Base-by-base conservation (phyloP, 2,888 invertebrate species). In the Lithophane socia region DNA sequence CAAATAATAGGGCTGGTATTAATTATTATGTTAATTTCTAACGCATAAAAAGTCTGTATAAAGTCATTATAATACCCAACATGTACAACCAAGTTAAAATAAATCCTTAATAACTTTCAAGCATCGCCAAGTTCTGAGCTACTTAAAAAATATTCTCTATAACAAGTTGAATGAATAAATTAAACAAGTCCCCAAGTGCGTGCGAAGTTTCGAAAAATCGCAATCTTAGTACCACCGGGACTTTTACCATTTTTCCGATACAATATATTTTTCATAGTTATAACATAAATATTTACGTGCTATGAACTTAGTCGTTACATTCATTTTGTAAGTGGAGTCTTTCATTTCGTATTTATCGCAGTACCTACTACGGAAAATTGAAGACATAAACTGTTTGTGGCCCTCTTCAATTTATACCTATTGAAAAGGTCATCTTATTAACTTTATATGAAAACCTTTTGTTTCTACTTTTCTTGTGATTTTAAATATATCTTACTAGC, bases 121-220 rank as follows among this genome's bases (percentile, higher is more conserved):
- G 47, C 42, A 24, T 21, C 58, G 9, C n/a, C 47, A 84, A 84
- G 29, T 75, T 29, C 49, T 24, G 37, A 54, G 61, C 64, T 64
- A 84, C 72, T 80, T 84, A 63, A 75, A 72, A 71, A n/a, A 80
- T 37, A 47, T 54, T 68, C 52, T 54, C 52, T 66, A 56, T 52
- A 54, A 73, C 60, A 81, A 85, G 61, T 82, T 82, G 42, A 64
- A 84, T 84, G 73, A 84, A 84, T 85, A 84, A 86, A 82, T 82
- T 78, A 70, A 74, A 77, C 70, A 73, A 77, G 21, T 75, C 37
- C 24, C 58, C 64, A 70, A 82, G 76, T 75, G 69, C 64, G 73
- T 71, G 42, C 52, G 7, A 75, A 86, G 75, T 86, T 86, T 67
- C 24, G 8, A 71, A 66, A 78, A 56, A 24, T 71, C 64, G 13